phyloP scores from a whole-genome alignment of 1,140 invertebrate genomes.

The Chironomus striatipennis region DNA sequence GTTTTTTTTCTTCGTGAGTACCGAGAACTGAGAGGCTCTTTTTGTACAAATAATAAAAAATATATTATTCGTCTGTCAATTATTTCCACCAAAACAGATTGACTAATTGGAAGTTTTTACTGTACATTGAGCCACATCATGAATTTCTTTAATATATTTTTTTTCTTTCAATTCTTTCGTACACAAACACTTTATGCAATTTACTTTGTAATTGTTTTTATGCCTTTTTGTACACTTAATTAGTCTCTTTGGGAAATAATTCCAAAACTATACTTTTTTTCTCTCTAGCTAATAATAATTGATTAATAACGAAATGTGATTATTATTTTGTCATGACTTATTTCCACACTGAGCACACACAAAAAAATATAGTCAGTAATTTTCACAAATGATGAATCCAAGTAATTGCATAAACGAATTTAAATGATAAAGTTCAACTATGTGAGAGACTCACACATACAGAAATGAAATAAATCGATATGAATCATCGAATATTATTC shows the following conservation, averaged over 20 bases:
- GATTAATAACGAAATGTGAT: too few relatives aligned
- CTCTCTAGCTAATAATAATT: too few relatives aligned
- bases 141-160: neutral
- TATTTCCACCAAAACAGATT: slow-evolving; percentile 19
- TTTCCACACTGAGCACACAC: too few relatives aligned
- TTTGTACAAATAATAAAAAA: neutral
- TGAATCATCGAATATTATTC: too few relatives aligned
- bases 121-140: slow-evolving; percentile 7
- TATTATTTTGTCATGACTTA: too few relatives aligned
- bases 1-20: neutral
- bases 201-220: neutral
- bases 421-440: too few relatives aligned
- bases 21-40: neutral
- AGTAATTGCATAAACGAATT: too few relatives aligned
- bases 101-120: slow-evolving; percentile 20
- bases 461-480: too few relatives aligned
- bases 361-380: too few relatives aligned
- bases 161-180: neutral
- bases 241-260: neutral
- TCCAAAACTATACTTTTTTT: too few relatives aligned
- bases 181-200: neutral
- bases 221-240: slow-evolving; percentile 13
- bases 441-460: too few relatives aligned
- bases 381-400: too few relatives aligned
- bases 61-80: slow-evolving; percentile 17